These are phyloP conservation scores for Etheostoma cragini DNA, from an alignment of 2,113 vertebrate species.

Conservation along the genomic window DNA sequence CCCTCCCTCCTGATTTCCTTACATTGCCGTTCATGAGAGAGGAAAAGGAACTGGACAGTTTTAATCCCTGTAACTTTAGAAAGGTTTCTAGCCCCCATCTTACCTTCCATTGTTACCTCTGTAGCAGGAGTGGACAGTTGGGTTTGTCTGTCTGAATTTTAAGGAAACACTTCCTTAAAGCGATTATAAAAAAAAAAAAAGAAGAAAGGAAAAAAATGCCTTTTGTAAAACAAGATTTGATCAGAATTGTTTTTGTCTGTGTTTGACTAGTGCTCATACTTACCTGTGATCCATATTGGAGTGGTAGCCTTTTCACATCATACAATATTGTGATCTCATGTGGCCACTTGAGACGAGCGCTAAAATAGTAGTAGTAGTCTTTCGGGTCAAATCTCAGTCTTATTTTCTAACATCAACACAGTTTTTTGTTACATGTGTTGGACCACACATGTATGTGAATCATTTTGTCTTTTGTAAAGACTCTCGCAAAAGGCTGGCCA, in stretches of 20 bases:
- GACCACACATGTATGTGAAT: slow-evolving; percentile 80
- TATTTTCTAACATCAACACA: slow-evolving; percentile 59
- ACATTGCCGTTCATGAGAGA: slow-evolving; percentile 1
- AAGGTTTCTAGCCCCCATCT: slow-evolving; percentile 5
- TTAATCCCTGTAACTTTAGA: slow-evolving; percentile 21
- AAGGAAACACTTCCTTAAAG: slow-evolving; percentile 47
- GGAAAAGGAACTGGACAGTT: slow-evolving; percentile 1
- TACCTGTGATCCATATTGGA: slow-evolving; percentile 66
- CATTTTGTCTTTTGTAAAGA: slow-evolving; percentile 98
- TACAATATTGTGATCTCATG: slow-evolving; percentile 29
- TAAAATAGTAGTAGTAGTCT: neutral
- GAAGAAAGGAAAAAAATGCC: slow-evolving; percentile 2
- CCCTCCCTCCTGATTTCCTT: slow-evolving; percentile 14
- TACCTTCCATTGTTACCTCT: slow-evolving; percentile 49
- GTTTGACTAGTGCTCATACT: slow-evolving; percentile 31
- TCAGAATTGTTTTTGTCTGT: slow-evolving; percentile 30
- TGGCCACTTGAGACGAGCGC: slow-evolving; percentile 59
- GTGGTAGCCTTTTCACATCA: slow-evolving; percentile 39
- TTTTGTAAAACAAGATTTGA: slow-evolving; percentile 67
- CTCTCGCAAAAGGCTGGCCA: slow-evolving; percentile 83
- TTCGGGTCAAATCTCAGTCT: slow-evolving; percentile 58
- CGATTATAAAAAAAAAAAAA: slow-evolving; percentile 29
- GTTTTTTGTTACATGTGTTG: slow-evolving; percentile 66
- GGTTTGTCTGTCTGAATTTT: slow-evolving; percentile 59
- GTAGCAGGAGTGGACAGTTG: slow-evolving; percentile 39